Conservation (phyloP, 2,797 vertebrate species). For the Gymnoscopelus braueri region DNA sequence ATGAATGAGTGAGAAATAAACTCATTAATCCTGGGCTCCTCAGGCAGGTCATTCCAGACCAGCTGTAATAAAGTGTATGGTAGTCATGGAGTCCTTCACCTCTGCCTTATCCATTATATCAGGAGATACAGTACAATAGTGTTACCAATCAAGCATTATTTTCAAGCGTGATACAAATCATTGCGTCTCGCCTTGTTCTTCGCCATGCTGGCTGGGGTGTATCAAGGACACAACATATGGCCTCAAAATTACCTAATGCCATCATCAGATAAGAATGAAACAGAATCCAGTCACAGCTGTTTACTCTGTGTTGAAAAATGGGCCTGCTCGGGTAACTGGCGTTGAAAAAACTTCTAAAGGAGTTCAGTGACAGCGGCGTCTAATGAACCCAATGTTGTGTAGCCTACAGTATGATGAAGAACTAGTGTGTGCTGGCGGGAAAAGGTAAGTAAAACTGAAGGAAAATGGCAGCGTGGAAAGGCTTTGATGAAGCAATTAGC, state of each 20-base stretch:
- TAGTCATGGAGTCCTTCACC: too few relatives aligned
- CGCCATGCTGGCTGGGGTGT: background rate
- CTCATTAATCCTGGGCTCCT: too few relatives aligned
- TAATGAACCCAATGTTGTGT: constrained; percentile 47
- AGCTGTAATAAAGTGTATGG: too few relatives aligned
- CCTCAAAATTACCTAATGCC: constrained; percentile 24
- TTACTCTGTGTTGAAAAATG: constrained; percentile 33
- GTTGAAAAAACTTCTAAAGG: background rate
- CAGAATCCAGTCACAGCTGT: background rate
- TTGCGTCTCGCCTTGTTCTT: constrained; percentile 8
- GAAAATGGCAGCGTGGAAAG: constrained; percentile 41
- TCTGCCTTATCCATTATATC: too few relatives aligned
- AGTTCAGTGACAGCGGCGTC: constrained; percentile 27
- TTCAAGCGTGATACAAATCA: too few relatives aligned
- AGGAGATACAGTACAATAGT: too few relatives aligned
- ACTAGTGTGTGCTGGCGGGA: constrained; percentile 45
- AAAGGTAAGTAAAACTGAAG: constrained; percentile 43
- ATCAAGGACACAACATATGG: background rate
- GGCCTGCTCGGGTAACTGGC: constrained; percentile 25
- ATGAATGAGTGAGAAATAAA: too few relatives aligned
- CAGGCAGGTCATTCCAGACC: too few relatives aligned
- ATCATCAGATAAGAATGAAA: constrained; percentile 32
- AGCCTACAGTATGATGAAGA: constrained; percentile 40
- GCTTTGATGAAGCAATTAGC: constrained; percentile 62
- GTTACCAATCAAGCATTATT: too few relatives aligned